Percentiles rank a stretch among this genome's conserved stretches.
phyloP scores from a whole-genome alignment of 1,140 invertebrate species.

The Mactra quadrangularis region DNA sequence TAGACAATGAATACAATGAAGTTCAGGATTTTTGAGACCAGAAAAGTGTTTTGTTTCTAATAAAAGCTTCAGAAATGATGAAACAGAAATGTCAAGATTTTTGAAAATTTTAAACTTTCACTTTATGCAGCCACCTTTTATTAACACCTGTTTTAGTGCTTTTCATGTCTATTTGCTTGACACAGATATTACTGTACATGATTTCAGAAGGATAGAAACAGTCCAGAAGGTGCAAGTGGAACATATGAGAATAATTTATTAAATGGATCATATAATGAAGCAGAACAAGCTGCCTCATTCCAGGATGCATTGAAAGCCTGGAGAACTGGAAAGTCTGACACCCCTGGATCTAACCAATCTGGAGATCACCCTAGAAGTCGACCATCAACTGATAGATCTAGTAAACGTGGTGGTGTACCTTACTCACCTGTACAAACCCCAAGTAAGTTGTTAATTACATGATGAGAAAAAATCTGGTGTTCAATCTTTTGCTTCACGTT shows the following conservation, averaged over 20 bases:
- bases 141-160: too few species aligned
- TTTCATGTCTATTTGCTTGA: too few species aligned
- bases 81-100: too few species aligned
- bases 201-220: slow-evolving; percentile 62
- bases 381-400: slow-evolving; percentile 36
- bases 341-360: not conserved
- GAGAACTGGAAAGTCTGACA: slow-evolving; percentile 69
- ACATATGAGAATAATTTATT: slow-evolving; percentile 67
- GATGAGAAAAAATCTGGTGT: too few species aligned
- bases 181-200: too few species aligned
- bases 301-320: slow-evolving; percentile 82
- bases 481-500: too few species aligned
- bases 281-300: slow-evolving; percentile 81
- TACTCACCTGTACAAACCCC: slow-evolving; percentile 65
- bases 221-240: slow-evolving; percentile 73
- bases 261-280: slow-evolving; percentile 80
- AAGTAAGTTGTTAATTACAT: slow-evolving; percentile 61
- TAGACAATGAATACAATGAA: too few species aligned
- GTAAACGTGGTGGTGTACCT: slow-evolving; percentile 31
- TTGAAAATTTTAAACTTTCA: too few species aligned
- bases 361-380: not conserved
- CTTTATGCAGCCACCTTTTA: too few species aligned
- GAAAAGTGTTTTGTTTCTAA: too few species aligned
- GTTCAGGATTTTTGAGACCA: too few species aligned
- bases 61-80: too few species aligned